Evolutionary conservation across 1,140 invertebrate species (phyloP).

Genomic region (Drosophila simulans): DNA sequence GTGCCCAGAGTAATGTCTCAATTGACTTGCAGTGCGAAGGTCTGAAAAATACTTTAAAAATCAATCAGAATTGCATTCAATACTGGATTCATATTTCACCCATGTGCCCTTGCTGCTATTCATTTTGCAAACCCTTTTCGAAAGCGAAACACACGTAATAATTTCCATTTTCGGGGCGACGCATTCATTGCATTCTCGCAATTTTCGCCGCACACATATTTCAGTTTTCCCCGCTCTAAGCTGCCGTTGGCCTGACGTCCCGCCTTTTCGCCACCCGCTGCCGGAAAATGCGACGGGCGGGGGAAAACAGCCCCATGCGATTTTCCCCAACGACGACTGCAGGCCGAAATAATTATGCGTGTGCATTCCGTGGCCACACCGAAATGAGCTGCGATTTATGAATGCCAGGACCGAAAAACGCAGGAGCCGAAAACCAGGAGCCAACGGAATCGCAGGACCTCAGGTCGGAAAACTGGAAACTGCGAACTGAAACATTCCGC

Average conservation of each 20-base stretch:
- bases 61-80: not conserved
- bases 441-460: slow-evolving; percentile 22
- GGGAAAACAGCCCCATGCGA: not conserved
- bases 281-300: not conserved
- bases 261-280: slow-evolving; percentile 1
- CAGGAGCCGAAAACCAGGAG: slow-evolving; percentile 14
- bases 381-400: slow-evolving; percentile 82
- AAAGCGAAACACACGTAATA: not conserved
- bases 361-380: slow-evolving; percentile 81
- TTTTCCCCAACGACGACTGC: slow-evolving; percentile 51
- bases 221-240: slow-evolving; percentile 6
- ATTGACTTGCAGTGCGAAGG: no score
- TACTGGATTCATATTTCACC: not conserved
- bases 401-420: slow-evolving; percentile 54
- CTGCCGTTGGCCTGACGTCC: not conserved
- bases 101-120: not conserved
- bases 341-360: slow-evolving; percentile 82
- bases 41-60: no score
- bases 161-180: not conserved
- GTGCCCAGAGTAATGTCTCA: no score
- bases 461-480: slow-evolving; percentile 8
- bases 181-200: slow-evolving; percentile 7
- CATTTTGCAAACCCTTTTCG: not conserved
- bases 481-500: slow-evolving; percentile 14
- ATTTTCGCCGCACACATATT: slow-evolving; percentile 9